These are phyloP conservation scores for Nymphalis urticae DNA, from an alignment of 2,888 invertebrate genomes.

Conservation along the genomic window DNA sequence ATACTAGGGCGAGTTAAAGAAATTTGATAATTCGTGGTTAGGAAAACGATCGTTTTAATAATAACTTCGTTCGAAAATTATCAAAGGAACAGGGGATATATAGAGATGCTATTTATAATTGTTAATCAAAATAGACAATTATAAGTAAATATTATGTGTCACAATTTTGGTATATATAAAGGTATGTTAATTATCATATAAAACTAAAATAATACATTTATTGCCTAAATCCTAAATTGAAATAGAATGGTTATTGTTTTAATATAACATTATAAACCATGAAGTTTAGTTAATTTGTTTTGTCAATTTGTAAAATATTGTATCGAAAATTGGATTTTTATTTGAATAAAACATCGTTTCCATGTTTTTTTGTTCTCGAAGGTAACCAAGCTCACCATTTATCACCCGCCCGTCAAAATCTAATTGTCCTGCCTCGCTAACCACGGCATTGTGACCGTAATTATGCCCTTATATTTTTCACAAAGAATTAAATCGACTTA, in stretches of 20 bases:
- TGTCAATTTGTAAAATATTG: neutral
- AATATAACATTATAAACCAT: neutral
- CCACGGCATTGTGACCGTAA: constrained; percentile 77
- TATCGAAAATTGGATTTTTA: constrained; percentile 2
- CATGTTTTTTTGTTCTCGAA: constrained; percentile 48
- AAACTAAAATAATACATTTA: neutral
- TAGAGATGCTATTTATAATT: constrained; percentile 46
- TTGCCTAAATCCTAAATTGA: neutral
- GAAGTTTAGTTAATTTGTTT: neutral
- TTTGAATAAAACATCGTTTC: constrained; percentile 47
- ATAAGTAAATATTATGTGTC: neutral
- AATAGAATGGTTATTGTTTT: neutral
- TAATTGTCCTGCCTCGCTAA: constrained; percentile 79
- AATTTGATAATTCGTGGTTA: constrained; percentile 81
- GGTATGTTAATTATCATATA: no score
- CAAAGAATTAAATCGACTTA: constrained; percentile 67
- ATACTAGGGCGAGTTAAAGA: constrained; percentile 75
- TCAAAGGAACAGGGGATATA: constrained; percentile 48
- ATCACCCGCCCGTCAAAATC: constrained; percentile 79
- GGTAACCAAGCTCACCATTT: constrained; percentile 71
- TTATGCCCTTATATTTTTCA: constrained; percentile 76
- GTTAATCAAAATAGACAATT: neutral
- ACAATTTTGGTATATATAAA: neutral
- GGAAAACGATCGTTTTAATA: constrained; percentile 78
- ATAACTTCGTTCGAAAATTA: constrained; percentile 71